Conservation (phyloP, 2,113 vertebrate species). For the Dipodomys stephensi region DNA sequence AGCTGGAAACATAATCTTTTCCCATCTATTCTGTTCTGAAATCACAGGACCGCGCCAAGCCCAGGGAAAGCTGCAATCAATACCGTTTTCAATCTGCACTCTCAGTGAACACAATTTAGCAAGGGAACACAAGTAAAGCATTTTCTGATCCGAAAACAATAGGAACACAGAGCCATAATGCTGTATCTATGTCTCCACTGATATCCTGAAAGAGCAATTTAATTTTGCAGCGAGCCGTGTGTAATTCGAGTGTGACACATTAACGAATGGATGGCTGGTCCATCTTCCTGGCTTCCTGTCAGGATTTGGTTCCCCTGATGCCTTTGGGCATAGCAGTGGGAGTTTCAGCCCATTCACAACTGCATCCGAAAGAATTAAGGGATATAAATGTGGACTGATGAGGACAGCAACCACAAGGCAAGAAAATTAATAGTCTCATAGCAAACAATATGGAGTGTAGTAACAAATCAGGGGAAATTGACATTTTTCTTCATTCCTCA, state of each 20-base stretch:
- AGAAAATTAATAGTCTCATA: slow-evolving; percentile 64
- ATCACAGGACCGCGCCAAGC: slow-evolving; percentile 62
- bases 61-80: slow-evolving; percentile 69
- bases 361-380: slow-evolving; percentile 64
- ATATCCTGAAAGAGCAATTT: slow-evolving; percentile 72
- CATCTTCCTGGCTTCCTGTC: slow-evolving; percentile 65
- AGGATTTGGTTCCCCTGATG: slow-evolving; percentile 69
- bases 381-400: slow-evolving; percentile 56
- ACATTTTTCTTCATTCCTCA: slow-evolving; percentile 61
- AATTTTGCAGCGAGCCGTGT: slow-evolving; percentile 76
- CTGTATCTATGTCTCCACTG: slow-evolving; percentile 72
- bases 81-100: slow-evolving; percentile 73
- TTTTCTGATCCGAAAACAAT: slow-evolving; percentile 75
- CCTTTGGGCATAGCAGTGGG: slow-evolving; percentile 41
- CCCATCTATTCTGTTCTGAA: slow-evolving; percentile 51
- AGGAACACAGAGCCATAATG: slow-evolving; percentile 69
- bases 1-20: slow-evolving; percentile 45
- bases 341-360: slow-evolving; percentile 61
- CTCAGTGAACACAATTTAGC: slow-evolving; percentile 72
- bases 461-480: slow-evolving; percentile 55
- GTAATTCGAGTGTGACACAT: slow-evolving; percentile 70
- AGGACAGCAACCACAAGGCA: slow-evolving; percentile 21
- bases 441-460: slow-evolving; percentile 64
- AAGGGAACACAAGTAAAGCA: slow-evolving; percentile 65
- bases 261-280: slow-evolving; percentile 79